phyloP scores from a whole-genome alignment of 2,113 vertebrate species.

The Enhydra lutris region DNA sequence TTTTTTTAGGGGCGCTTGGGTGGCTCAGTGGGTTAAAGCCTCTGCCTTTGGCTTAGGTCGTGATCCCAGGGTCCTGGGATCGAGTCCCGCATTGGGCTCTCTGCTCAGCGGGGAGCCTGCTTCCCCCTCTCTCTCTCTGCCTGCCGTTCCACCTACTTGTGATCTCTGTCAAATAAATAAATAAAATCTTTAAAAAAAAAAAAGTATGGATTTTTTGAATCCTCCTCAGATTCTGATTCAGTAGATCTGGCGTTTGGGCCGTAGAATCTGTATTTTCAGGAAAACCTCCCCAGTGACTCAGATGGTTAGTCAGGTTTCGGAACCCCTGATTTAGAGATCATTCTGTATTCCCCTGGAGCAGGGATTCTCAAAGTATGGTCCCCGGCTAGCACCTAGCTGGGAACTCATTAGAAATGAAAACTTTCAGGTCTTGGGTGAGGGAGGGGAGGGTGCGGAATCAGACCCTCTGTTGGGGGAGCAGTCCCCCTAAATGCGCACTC shows the following conservation, averaged over 20 bases:
- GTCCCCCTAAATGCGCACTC: neutral
- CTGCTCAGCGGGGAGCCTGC: too few species aligned
- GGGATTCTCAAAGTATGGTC: neutral
- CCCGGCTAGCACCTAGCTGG: neutral
- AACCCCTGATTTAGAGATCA: neutral
- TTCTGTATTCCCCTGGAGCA: neutral
- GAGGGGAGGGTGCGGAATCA: neutral
- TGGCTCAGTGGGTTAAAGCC: too few species aligned
- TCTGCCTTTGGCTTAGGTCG: too few species aligned
- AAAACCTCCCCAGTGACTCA: neutral
- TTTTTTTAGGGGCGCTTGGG: neutral
- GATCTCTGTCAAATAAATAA: too few species aligned
- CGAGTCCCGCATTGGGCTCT: too few species aligned
- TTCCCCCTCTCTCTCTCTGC: too few species aligned
- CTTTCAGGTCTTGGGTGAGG: neutral
- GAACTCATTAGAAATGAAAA: neutral
- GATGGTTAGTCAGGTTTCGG: neutral
- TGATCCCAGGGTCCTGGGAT: too few species aligned
- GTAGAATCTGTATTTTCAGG: neutral
- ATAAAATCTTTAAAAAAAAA: too few species aligned
- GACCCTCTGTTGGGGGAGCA: neutral
- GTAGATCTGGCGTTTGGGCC: neutral
- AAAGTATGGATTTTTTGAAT: neutral
- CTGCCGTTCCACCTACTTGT: too few species aligned
- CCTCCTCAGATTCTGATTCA: neutral